Conservation (phyloP, 2,113 vertebrate genomes). For the Indicator indicator region DNA sequence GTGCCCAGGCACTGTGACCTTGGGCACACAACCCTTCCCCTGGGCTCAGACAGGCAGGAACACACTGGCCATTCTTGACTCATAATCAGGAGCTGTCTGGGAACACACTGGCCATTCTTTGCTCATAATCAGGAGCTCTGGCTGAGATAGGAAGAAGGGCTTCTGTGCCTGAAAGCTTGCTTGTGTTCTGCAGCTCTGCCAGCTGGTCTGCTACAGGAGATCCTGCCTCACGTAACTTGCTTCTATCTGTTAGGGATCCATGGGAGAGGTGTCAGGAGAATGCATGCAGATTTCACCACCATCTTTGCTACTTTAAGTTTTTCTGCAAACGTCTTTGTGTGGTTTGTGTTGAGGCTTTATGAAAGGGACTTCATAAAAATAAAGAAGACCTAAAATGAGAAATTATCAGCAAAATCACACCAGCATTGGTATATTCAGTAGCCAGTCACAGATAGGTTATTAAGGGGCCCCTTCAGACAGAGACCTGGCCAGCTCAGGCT, state of each 20-base stretch:
- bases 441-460: neutral
- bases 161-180: neutral
- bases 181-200: neutral
- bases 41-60: rapidly evolving
- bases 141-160: neutral
- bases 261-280: neutral
- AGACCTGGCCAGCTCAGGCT: neutral
- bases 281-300: neutral
- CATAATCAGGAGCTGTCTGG: neutral
- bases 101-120: neutral
- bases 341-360: neutral
- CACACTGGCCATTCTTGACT: no score
- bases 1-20: rapidly evolving
- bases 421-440: neutral
- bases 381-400: neutral
- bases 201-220: neutral
- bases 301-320: neutral
- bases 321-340: neutral
- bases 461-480: neutral
- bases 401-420: neutral
- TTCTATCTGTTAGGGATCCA: neutral
- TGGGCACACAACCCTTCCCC: neutral
- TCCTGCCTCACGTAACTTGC: neutral
- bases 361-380: neutral
- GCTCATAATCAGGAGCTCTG: neutral